These are phyloP conservation scores for Gnathonemus longibarbis DNA, from an alignment of 2,113 vertebrate genomes.

Conservation along the genomic window DNA sequence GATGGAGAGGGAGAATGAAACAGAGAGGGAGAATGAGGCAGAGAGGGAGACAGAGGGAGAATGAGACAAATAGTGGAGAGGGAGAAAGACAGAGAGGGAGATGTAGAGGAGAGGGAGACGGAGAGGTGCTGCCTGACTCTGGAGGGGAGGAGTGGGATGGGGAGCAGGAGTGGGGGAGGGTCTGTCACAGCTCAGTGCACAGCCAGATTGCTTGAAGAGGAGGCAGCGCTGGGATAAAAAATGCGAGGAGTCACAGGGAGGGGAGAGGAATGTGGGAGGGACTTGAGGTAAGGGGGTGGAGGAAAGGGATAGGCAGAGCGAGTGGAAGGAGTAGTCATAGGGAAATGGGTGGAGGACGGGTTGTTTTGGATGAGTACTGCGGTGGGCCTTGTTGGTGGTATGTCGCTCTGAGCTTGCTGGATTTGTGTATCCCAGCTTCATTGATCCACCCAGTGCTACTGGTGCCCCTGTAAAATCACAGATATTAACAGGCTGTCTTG, in stretches of 20 bases:
- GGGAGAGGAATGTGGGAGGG: conserved; percentile 13
- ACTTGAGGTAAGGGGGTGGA: neutral
- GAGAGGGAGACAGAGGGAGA: no score
- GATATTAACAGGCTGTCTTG: conserved; percentile 43
- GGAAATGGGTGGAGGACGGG: neutral
- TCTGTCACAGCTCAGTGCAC: conserved; percentile 22
- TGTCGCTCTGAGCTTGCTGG: conserved; percentile 1
- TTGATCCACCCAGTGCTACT: conserved; percentile 35
- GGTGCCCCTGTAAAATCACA: conserved; percentile 36
- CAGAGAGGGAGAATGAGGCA: neutral
- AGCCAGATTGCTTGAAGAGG: conserved; percentile 6
- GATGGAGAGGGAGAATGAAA: neutral
- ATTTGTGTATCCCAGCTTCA: conserved; percentile 38
- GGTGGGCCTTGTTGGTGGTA: neutral
- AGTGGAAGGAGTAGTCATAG: neutral
- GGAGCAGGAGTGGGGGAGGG: neutral
- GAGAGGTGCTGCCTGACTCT: neutral
- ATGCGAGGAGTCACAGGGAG: neutral
- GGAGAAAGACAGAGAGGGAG: neutral
- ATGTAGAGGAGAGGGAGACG: neutral
- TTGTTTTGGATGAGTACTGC: neutral
- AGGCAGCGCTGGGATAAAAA: conserved; percentile 6
- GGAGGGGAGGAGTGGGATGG: neutral
- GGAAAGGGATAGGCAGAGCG: neutral
- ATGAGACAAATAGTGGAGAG: neutral